phyloP scores from a whole-genome alignment of 2,888 invertebrate species.

The Euclidia mi region DNA sequence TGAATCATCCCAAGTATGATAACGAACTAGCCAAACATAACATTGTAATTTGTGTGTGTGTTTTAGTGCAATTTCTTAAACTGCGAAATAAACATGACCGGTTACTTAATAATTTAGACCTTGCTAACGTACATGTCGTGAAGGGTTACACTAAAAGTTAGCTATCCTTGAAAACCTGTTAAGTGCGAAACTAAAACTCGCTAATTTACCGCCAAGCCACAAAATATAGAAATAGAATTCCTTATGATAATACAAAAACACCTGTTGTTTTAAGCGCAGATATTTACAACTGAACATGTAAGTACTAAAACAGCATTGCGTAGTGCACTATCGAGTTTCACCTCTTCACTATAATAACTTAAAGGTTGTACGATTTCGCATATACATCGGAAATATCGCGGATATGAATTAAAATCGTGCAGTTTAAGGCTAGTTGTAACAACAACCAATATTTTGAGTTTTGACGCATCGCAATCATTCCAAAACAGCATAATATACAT shows the following conservation, averaged over 20 bases:
- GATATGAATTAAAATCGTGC: constrained; percentile 40
- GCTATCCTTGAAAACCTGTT: constrained; percentile 41
- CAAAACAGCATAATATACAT: too few species aligned
- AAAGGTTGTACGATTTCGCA: constrained; percentile 67
- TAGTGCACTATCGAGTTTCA: constrained; percentile 39
- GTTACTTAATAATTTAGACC: constrained; percentile 24
- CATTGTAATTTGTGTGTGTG: too few species aligned
- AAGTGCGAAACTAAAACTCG: constrained; percentile 1
- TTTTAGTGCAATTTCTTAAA: neutral
- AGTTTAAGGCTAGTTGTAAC: neutral
- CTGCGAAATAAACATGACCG: neutral
- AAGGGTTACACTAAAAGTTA: constrained; percentile 39
- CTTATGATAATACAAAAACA: neutral
- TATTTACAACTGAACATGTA: neutral
- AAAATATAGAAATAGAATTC: constrained; percentile 6
- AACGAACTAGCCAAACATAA: too few species aligned
- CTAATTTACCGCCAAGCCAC: constrained; percentile 4
- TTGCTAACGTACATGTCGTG: constrained; percentile 31
- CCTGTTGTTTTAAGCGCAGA: neutral
- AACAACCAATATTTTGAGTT: too few species aligned
- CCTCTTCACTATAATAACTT: constrained; percentile 37
- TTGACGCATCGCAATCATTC: too few species aligned
- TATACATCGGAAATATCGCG: constrained; percentile 61
- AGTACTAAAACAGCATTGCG: neutral
- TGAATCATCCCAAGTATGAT: too few species aligned